Evolutionary conservation across 1,140 invertebrate species (phyloP), one percentile per base, ranked within the genome.

Genomic region (Hesperophylax magnus): DNA sequence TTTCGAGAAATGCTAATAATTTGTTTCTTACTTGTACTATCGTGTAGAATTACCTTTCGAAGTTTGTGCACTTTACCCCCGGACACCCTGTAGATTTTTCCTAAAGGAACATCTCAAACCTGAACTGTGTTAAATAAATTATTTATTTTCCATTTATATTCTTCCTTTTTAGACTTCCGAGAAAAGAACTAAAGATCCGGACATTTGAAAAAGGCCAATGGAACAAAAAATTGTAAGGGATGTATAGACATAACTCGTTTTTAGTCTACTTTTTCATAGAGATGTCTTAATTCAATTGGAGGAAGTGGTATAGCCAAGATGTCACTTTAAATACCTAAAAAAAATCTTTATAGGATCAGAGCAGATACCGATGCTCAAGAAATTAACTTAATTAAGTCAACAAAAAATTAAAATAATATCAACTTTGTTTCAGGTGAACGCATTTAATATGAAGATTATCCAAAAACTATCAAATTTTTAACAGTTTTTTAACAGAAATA

Each of bases 101-200:
- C 7, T 7, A 31, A 31, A 3, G 34, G 34, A 7, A 31, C 34
- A 39, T 39, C 1, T 39, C 5, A 39, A 39, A 4, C 8, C 1
- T 8, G 34, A 39, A 39, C 34, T 5, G 7, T 1, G 7, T 39
- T 4, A 15, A 17, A 67, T n/a, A 67, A 15, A 4, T 67, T 67
- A 5, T 27, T 7, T 34, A 1, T 15, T 47, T 14, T 47, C 0
- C 63, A 67, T 67, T 67, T 67, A 15, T 31, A 27, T 34, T 31
- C 31, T 67, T 67, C 20, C 63, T 67, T 67, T 34, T 31, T 17
- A 27, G 63, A 34, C 31, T 27, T 67, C 63, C 17, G 63, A 67
- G 31, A n/a, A 31, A 67, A 17, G n/a, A 31, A 34, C 5, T 6
- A 22, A 27, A 34, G 63, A 22, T 14, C 11, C 27, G 9, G 9